Evolutionary conservation across 1,140 invertebrate species (phyloP).

Genomic region (Listronotus bonariensis): DNA sequence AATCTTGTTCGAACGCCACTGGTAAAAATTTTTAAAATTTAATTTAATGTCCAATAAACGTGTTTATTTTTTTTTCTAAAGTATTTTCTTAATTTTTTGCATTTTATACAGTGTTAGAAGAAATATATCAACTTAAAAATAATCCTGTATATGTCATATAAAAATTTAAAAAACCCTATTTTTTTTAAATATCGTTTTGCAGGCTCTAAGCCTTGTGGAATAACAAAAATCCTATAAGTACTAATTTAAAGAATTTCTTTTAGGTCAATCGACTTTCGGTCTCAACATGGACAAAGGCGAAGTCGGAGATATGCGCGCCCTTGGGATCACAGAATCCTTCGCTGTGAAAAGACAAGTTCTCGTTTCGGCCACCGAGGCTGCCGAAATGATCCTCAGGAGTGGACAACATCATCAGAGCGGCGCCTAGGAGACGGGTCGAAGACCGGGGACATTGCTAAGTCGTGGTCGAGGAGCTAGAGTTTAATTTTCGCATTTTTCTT

Average conservation of each 20-base stretch:
- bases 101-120: no score
- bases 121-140: no score
- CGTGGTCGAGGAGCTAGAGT: not conserved
- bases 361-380: slow-evolving; percentile 93
- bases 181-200: no score
- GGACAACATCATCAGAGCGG: slow-evolving; percentile 95
- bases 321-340: slow-evolving; percentile 96
- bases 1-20: no score
- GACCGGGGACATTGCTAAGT: slow-evolving; percentile 85
- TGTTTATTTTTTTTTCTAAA: no score
- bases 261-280: slow-evolving; percentile 67
- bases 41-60: no score
- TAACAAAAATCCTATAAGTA: not conserved
- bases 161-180: no score
- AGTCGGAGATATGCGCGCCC: slow-evolving; percentile 82
- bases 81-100: no score
- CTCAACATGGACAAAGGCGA: slow-evolving; percentile 91
- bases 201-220: not conserved
- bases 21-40: no score
- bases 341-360: slow-evolving; percentile 96
- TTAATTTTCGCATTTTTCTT: not conserved
- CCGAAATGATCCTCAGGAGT: slow-evolving; percentile 99
- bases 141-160: no score
- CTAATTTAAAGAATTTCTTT: not conserved
- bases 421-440: slow-evolving; percentile 86